These are phyloP conservation scores for Megalops cyprinoides DNA, from an alignment of 2,797 vertebrate species.

Conservation along the genomic window DNA sequence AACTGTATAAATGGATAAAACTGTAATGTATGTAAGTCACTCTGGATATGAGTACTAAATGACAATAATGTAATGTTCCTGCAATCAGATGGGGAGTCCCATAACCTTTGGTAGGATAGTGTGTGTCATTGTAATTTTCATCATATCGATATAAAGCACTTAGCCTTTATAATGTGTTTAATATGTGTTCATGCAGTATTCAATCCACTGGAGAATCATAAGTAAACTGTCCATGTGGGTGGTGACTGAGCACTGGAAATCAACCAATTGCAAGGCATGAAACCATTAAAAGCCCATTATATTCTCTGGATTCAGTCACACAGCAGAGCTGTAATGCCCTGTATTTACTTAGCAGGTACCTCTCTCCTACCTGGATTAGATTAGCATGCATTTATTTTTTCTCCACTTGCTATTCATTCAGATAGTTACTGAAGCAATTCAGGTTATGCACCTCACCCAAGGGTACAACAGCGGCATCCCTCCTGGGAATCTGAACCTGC, in stretches of 20 bases:
- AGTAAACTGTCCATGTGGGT: slow-evolving; percentile 6
- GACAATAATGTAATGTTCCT: no score
- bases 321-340: background rate
- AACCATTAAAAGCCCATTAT: background rate
- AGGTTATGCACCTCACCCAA: background rate
- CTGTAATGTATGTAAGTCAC: no score
- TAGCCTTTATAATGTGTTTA: background rate
- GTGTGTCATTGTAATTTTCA: background rate
- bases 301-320: background rate
- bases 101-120: no score
- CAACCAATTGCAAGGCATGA: background rate
- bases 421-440: background rate
- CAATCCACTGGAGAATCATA: background rate
- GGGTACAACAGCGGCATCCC: background rate
- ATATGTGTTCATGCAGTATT: background rate
- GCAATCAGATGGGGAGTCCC: no score
- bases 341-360: background rate
- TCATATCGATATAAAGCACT: background rate
- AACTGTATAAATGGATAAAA: no score
- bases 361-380: no score
- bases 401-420: no score
- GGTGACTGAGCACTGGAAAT: background rate
- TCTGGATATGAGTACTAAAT: no score
- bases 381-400: no score
- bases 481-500: background rate